phyloP scores from a whole-genome alignment of 2,797 vertebrate species.

The Orientallactaga sibirica region DNA sequence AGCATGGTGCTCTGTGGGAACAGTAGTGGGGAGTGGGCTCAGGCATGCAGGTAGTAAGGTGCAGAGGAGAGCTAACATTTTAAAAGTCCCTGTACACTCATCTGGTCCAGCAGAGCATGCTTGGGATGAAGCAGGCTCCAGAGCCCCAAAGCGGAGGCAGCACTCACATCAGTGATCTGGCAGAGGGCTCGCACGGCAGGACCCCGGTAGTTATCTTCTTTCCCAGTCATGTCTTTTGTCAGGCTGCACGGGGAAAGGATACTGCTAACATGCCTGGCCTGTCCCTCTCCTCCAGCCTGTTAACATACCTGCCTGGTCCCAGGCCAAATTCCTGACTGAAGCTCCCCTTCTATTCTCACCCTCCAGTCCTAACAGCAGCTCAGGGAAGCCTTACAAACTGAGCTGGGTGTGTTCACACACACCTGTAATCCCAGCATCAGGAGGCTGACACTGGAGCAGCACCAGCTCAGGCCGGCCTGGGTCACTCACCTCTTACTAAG shows the following conservation, averaged over 20 bases:
- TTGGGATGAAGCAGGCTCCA: background rate
- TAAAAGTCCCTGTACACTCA: background rate
- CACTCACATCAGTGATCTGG: constrained; percentile 91
- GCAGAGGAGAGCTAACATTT: background rate
- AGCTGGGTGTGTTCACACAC: background rate
- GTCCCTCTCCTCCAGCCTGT: background rate
- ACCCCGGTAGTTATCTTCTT: constrained; percentile 91
- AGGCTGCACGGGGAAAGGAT: constrained; percentile 83
- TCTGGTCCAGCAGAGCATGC: background rate
- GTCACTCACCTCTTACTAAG: background rate
- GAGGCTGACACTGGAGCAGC: background rate
- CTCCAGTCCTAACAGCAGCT: background rate
- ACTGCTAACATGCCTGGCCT: background rate
- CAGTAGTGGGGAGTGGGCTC: background rate
- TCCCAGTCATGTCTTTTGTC: constrained; percentile 93
- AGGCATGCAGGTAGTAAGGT: accelerated
- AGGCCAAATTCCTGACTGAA: background rate
- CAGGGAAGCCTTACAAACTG: background rate
- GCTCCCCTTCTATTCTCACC: background rate
- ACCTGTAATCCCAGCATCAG: background rate
- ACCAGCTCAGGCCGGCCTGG: background rate
- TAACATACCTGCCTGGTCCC: background rate
- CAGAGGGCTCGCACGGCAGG: constrained; percentile 90
- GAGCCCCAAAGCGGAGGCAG: background rate
- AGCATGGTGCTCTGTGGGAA: constrained; percentile 90